phyloP scores from a whole-genome alignment of 2,113 vertebrate genomes.

The Ochotona princeps region DNA sequence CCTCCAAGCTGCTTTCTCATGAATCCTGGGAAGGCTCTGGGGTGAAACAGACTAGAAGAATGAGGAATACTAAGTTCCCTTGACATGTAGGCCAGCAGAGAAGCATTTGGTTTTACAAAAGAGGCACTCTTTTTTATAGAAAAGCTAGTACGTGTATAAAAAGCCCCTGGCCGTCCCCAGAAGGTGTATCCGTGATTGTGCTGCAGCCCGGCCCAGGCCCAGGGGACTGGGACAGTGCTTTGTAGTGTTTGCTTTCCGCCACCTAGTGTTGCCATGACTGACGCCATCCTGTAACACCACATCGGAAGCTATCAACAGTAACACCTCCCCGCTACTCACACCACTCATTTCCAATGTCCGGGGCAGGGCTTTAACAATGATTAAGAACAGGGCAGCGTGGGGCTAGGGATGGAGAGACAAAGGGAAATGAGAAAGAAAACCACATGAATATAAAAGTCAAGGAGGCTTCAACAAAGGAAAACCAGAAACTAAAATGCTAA shows the following conservation, averaged over 20 bases:
- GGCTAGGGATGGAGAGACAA: not conserved
- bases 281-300: constrained; percentile 3
- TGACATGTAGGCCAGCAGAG: not conserved
- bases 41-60: not conserved
- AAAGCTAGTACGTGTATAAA: not conserved
- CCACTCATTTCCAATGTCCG: not conserved
- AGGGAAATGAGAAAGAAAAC: constrained; percentile 31
- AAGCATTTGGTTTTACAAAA: constrained; percentile 50
- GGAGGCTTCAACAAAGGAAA: constrained; percentile 72
- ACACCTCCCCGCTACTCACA: not conserved
- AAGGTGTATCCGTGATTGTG: constrained; percentile 47
- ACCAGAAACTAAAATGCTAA: constrained; percentile 83
- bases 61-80: not conserved
- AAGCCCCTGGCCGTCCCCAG: constrained; percentile 46
- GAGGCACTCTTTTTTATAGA: constrained; percentile 53
- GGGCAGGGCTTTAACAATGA: constrained; percentile 27
- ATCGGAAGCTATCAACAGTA: not conserved
- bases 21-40: not conserved
- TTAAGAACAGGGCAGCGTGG: not conserved
- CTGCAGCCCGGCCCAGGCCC: constrained; percentile 49
- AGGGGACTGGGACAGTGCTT: too few relatives aligned
- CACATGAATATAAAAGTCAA: constrained; percentile 61
- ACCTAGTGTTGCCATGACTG: constrained; percentile 48
- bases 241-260: constrained; percentile 56
- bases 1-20: constrained; percentile 30